Evolutionary conservation across 2,888 invertebrate genomes (phyloP).

Genomic region (Conomelus anceps): DNA sequence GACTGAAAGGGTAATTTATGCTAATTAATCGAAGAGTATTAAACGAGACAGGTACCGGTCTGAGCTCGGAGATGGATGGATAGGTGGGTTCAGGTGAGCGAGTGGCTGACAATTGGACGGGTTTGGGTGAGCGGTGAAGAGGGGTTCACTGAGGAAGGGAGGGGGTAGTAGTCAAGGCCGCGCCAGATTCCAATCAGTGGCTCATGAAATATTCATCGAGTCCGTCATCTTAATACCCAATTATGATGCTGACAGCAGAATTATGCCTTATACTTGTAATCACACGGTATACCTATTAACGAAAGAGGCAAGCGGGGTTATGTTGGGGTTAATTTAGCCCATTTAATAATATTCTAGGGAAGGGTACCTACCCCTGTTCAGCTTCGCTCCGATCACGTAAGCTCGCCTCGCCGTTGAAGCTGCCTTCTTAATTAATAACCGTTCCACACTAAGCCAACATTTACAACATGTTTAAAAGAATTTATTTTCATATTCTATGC

Average conservation of each 20-base stretch:
- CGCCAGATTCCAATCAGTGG: conserved; percentile 1
- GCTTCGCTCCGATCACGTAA: background rate
- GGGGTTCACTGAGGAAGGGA: background rate
- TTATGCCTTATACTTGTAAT: conserved; percentile 29
- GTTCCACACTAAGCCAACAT: background rate
- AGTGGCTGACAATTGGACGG: background rate
- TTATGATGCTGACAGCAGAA: conserved; percentile 34
- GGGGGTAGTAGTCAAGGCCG: background rate
- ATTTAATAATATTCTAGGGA: conserved; percentile 2
- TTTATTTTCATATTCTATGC: background rate
- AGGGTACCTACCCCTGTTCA: background rate
- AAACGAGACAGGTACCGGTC: background rate
- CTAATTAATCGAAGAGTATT: conserved; percentile 4
- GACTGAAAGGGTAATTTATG: background rate
- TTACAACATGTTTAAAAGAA: background rate
- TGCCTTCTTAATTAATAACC: background rate
- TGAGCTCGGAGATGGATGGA: background rate
- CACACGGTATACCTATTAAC: conserved; percentile 16
- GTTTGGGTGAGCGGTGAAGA: background rate
- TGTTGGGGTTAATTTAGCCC: conserved; percentile 8
- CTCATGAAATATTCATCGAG: conserved; percentile 33
- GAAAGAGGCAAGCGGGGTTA: conserved; percentile 4
- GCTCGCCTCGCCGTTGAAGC: background rate
- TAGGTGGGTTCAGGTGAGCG: too few relatives aligned
- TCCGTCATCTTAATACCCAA: conserved; percentile 32